A percentile compares a stretch with the other conserved stretches of the same genome.
Evolutionary conservation across 2,888 invertebrate genomes (phyloP).

Genomic region (Lithophane socia): DNA sequence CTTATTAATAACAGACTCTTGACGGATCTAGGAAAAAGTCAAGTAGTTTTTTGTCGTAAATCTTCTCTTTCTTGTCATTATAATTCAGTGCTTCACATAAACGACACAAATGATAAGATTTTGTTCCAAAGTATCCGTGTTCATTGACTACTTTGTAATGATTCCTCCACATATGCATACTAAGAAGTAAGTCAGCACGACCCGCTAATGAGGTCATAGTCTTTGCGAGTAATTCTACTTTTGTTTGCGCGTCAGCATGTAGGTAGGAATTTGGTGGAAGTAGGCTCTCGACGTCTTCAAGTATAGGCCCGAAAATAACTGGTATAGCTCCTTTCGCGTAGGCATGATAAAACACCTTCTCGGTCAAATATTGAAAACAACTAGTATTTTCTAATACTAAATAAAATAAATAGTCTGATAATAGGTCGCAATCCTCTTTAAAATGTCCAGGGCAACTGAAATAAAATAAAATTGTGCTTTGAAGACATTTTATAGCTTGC

Average conservation of each 20-base stretch:
- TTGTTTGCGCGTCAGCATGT: conserved; percentile 90
- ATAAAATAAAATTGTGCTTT: conserved; percentile 25
- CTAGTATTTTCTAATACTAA: conserved; percentile 93
- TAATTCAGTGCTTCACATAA: conserved; percentile 93
- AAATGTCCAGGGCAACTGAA: conserved; percentile 92
- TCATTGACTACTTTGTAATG: conserved; percentile 91
- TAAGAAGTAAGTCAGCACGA: conserved; percentile 75
- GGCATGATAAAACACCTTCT: conserved; percentile 93
- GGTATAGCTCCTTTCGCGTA: conserved; percentile 92
- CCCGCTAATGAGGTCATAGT: conserved; percentile 87
- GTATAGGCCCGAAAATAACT: conserved; percentile 91
- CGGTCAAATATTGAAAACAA: conserved; percentile 93
- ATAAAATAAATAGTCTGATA: conserved; percentile 92
- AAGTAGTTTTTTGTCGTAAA: conserved; percentile 71
- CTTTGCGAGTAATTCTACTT: conserved; percentile 86
- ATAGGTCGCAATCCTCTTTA: conserved; percentile 88
- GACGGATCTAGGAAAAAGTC: conserved; percentile 71
- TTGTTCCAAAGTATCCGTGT: conserved; percentile 92
- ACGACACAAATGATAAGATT: conserved; percentile 91
- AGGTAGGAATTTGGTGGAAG: conserved; percentile 92
- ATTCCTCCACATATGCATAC: conserved; percentile 91
- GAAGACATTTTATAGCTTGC: neutral
- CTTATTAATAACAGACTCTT: neutral
- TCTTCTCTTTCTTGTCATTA: conserved; percentile 80
- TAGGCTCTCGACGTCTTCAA: conserved; percentile 85